A percentile compares a stretch with the other conserved stretches of the same genome.
Evolutionary conservation across 2,888 invertebrate species (phyloP).

Genomic region (Drosophila stalkeri): DNA sequence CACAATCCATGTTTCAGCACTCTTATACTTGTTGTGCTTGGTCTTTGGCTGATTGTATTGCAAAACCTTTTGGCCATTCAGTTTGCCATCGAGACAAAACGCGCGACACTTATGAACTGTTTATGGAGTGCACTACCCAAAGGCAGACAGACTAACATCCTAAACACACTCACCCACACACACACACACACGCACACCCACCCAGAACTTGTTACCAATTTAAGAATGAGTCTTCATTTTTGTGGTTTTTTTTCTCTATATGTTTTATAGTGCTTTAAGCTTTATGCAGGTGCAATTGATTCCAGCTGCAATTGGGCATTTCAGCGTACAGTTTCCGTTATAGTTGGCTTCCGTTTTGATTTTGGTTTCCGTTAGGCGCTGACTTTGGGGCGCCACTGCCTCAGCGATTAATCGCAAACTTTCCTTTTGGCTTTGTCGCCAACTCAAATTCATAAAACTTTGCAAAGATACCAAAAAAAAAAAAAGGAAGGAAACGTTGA

Average conservation of each 20-base stretch:
- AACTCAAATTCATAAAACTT: slow-evolving; percentile 59
- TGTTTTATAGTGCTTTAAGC: slow-evolving; percentile 41
- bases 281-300: slow-evolving; percentile 52
- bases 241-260: slow-evolving; percentile 9
- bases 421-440: slow-evolving; percentile 63
- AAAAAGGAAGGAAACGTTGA: not conserved
- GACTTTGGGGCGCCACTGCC: slow-evolving; percentile 71
- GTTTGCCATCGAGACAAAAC: slow-evolving; percentile 51
- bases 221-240: slow-evolving; percentile 10
- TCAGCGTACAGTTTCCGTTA: slow-evolving; percentile 27
- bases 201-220: slow-evolving; percentile 11
- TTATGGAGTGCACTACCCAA: slow-evolving; percentile 58
- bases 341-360: slow-evolving; percentile 64
- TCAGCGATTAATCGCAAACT: slow-evolving; percentile 72
- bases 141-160: slow-evolving; percentile 30
- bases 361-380: slow-evolving; percentile 31
- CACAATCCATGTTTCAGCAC: too few relatives aligned
- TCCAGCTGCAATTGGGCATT: slow-evolving; percentile 22
- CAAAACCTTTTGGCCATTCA: slow-evolving; percentile 41
- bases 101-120: slow-evolving; percentile 76
- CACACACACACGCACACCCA: not conserved
- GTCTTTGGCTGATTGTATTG: slow-evolving; percentile 40
- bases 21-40: slow-evolving; percentile 10
- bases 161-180: not conserved
- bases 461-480: slow-evolving; percentile 28